These are phyloP conservation scores for Tenthredo amoena DNA, from an alignment of 2,888 invertebrate species.

Conservation along the genomic window DNA sequence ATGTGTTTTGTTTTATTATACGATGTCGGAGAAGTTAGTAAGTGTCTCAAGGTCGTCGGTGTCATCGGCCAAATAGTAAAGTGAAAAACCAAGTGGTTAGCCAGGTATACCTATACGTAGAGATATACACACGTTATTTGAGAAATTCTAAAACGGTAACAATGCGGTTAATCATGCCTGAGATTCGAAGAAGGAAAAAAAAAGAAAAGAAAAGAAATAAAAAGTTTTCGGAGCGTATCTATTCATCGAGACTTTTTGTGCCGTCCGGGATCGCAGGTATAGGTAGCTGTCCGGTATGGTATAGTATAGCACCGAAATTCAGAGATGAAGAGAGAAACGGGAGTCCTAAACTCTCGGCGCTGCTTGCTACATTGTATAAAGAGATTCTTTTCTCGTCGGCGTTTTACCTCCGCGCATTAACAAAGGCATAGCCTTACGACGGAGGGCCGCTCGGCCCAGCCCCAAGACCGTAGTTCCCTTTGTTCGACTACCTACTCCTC, in stretches of 20 bases:
- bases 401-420: conserved; percentile 36
- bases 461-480: conserved; percentile 36
- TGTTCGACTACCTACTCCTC: conserved; percentile 39
- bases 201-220: not conserved
- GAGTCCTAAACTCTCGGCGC: not conserved
- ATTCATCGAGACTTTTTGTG: conserved; percentile 52
- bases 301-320: not conserved
- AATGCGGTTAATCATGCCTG: conserved; percentile 70
- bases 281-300: not conserved
- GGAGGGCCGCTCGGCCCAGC: conserved; percentile 25
- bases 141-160: conserved; percentile 55
- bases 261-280: not conserved
- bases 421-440: conserved; percentile 53
- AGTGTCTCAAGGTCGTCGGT: not conserved
- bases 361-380: conserved; percentile 4
- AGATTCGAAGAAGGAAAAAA: not conserved
- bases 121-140: not conserved
- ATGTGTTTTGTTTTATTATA: not conserved
- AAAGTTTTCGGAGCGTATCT: not conserved
- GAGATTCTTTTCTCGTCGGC: conserved; percentile 20
- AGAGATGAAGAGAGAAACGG: not conserved
- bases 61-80: not conserved
- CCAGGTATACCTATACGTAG: not conserved
- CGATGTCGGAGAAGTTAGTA: not conserved
- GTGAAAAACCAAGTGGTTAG: not conserved